Conservation (phyloP, 2,113 vertebrate genomes). For the Etheostoma cragini region DNA sequence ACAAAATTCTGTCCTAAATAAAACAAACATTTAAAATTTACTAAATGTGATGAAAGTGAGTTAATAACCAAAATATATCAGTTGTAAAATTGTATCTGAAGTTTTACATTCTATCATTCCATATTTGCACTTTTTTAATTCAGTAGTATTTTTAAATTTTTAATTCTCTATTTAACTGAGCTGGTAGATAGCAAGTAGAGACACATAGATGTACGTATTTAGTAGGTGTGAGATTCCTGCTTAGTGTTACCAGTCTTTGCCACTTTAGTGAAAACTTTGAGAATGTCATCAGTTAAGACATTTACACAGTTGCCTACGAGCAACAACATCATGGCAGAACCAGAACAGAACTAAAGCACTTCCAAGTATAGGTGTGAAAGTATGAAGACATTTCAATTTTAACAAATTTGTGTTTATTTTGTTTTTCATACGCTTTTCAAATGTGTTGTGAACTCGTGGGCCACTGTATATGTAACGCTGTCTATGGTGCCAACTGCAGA, state of each 20-base stretch:
- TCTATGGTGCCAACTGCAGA: constrained; percentile 51
- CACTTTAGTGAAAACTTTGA: constrained; percentile 4
- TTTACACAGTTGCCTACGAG: background rate
- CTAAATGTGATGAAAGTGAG: too few species aligned
- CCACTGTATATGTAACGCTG: constrained; percentile 15
- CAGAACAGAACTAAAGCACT: background rate
- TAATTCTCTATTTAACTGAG: background rate
- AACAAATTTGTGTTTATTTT: background rate
- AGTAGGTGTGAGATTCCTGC: constrained; percentile 33
- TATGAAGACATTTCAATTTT: background rate
- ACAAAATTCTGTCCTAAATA: too few species aligned
- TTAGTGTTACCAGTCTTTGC: constrained; percentile 30
- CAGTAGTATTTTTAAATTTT: constrained; percentile 17
- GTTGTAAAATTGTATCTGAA: too few species aligned
- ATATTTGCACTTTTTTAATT: constrained; percentile 33
- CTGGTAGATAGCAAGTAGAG: constrained; percentile 60
- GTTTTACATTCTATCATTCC: too few species aligned
- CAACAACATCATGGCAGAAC: background rate
- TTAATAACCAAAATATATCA: too few species aligned
- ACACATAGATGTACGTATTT: background rate
- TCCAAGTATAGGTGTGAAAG: background rate
- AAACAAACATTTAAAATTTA: too few species aligned
- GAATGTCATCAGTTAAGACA: constrained; percentile 12
- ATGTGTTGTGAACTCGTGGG: constrained; percentile 1
- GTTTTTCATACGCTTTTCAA: background rate